phyloP scores from a whole-genome alignment of 2,888 invertebrate species.

The Tachystola acroxantha region DNA sequence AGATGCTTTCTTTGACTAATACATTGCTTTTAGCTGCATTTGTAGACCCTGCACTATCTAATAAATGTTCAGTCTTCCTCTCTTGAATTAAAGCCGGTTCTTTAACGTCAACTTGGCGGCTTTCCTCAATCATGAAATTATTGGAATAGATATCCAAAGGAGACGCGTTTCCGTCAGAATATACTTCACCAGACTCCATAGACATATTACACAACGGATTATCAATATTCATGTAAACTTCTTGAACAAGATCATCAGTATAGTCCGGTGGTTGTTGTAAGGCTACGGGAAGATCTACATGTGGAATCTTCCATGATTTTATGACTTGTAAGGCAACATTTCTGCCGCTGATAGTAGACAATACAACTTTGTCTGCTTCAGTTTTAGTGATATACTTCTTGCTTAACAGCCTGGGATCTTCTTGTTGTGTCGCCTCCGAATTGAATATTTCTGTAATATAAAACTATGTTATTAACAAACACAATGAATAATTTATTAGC shows the following conservation, averaged over 20 bases:
- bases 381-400: slow-evolving; percentile 39
- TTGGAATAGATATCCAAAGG: too few relatives aligned
- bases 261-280: slow-evolving; percentile 24
- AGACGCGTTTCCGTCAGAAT: slow-evolving; percentile 12
- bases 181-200: slow-evolving; percentile 39
- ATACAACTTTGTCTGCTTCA: slow-evolving; percentile 28
- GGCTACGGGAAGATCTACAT: slow-evolving; percentile 35
- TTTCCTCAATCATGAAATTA: slow-evolving; percentile 9
- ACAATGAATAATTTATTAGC: too few relatives aligned
- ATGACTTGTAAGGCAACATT: slow-evolving; percentile 39
- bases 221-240: slow-evolving; percentile 38
- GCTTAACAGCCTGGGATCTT: slow-evolving; percentile 53
- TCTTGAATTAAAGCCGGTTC: slow-evolving; percentile 2
- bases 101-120: slow-evolving; percentile 6
- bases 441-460: slow-evolving; percentile 50
- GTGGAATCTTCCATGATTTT: slow-evolving; percentile 35
- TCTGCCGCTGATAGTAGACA: slow-evolving; percentile 33
- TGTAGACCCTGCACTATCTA: not conserved
- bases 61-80: not conserved
- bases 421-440: slow-evolving; percentile 34
- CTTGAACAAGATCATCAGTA: slow-evolving; percentile 26
- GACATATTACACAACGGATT: slow-evolving; percentile 29
- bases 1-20: slow-evolving; percentile 15
- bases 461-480: slow-evolving; percentile 3
- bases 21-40: slow-evolving; percentile 19